Conservation (phyloP, 1,140 invertebrate species). For the Drosophila santomea region DNA sequence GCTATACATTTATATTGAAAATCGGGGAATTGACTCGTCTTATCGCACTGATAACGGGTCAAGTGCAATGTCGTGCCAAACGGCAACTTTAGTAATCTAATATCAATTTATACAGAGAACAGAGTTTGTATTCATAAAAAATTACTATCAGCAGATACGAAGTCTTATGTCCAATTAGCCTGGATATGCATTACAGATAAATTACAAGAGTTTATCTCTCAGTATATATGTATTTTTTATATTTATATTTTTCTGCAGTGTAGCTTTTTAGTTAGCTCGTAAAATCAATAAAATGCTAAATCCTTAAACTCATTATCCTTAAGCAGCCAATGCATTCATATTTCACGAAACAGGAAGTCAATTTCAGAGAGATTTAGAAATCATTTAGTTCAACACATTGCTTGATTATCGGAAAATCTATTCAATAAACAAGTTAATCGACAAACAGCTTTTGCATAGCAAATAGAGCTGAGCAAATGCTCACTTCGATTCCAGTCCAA, state of each 20-base stretch:
- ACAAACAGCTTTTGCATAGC: slow-evolving; percentile 34
- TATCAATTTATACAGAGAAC: too few species aligned
- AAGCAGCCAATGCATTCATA: not conserved
- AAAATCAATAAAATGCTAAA: not conserved
- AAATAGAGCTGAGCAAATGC: slow-evolving; percentile 27
- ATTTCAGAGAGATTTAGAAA: not conserved
- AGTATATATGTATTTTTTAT: too few species aligned
- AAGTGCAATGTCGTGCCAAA: slow-evolving; percentile 40
- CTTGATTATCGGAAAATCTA: slow-evolving; percentile 26
- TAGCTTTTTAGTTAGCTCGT: too few species aligned
- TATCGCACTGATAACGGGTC: slow-evolving; percentile 24
- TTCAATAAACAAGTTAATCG: slow-evolving; percentile 48
- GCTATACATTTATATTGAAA: not conserved
- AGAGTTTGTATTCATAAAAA: too few species aligned
- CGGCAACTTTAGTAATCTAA: not conserved
- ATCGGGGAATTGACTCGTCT: not conserved
- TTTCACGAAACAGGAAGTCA: slow-evolving; percentile 14
- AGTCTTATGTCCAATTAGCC: too few species aligned
- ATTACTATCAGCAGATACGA: too few species aligned
- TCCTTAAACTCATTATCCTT: not conserved
- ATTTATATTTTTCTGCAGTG: too few species aligned
- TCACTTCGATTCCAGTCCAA: not conserved
- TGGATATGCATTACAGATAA: too few species aligned
- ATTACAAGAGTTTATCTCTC: too few species aligned
- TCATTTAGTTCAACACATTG: not conserved